Conservation (phyloP, 2,797 vertebrate genomes). For the Rhincodon typus region DNA sequence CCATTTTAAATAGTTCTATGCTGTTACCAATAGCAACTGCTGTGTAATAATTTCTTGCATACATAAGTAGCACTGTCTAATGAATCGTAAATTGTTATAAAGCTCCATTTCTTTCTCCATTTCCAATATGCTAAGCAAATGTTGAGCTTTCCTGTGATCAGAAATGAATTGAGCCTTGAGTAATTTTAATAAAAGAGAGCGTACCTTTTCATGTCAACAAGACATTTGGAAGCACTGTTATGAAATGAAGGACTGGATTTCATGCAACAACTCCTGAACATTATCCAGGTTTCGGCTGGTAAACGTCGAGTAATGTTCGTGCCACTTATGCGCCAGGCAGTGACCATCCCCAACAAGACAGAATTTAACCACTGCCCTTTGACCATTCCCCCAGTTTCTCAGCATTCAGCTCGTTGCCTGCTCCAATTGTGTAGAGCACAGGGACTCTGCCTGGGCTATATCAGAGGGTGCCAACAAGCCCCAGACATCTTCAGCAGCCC, state of each 20-base stretch:
- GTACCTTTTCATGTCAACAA: not conserved
- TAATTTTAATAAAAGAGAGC: not conserved
- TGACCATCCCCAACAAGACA: no score
- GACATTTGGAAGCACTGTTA: not conserved
- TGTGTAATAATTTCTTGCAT: conserved; percentile 12
- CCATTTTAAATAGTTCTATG: not conserved
- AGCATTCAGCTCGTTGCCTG: no score
- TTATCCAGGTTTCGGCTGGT: no score
- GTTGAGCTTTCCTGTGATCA: not conserved
- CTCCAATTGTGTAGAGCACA: no score
- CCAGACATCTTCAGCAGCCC: no score
- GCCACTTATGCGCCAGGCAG: no score
- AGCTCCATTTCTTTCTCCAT: not conserved
- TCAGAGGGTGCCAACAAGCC: no score
- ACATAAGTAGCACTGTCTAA: not conserved
- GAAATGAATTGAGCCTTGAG: not conserved
- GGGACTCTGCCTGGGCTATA: no score
- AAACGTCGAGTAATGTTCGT: no score
- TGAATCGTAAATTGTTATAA: not conserved
- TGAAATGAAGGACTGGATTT: not conserved
- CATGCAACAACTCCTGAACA: no score
- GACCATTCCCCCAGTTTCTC: no score
- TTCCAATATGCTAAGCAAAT: not conserved
- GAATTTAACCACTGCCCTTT: no score
- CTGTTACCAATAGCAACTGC: conserved; percentile 19